These are phyloP conservation scores for Pomacea maculata DNA, from an alignment of 1,140 invertebrate genomes.

Conservation along the genomic window DNA sequence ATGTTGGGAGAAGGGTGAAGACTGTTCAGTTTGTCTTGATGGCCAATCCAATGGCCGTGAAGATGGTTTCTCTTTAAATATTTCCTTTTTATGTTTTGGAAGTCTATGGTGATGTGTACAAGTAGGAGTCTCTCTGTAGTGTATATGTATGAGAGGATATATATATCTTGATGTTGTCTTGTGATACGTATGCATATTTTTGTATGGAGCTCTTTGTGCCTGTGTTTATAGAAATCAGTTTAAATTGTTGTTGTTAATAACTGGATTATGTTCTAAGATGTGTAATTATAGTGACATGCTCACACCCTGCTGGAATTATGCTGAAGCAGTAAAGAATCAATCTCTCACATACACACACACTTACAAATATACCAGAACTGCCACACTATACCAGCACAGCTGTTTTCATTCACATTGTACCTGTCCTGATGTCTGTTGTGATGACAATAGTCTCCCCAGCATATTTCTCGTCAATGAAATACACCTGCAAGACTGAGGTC, in stretches of 20 bases:
- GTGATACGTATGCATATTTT: not conserved
- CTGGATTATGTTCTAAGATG: not conserved
- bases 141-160: not conserved
- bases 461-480: conserved; percentile 3
- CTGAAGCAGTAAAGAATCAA: not conserved
- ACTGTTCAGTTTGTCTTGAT: too few species aligned
- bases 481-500: not conserved
- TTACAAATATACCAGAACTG: not conserved
- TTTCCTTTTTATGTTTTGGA: too few species aligned
- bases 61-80: too few species aligned
- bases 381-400: not conserved
- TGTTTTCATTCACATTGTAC: conserved; percentile 18
- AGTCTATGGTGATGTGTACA: too few species aligned
- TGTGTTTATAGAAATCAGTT: not conserved
- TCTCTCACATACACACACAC: conserved; percentile 7
- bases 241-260: not conserved
- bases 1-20: too few species aligned
- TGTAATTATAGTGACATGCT: not conserved
- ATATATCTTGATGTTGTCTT: not conserved
- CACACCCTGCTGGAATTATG: not conserved
- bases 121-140: not conserved
- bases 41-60: too few species aligned
- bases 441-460: conserved; percentile 13
- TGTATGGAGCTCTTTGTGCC: not conserved
- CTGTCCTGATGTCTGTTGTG: conserved; percentile 20